Conservation (phyloP, 2,888 invertebrate species). For the Ennomos fuscantarius region DNA sequence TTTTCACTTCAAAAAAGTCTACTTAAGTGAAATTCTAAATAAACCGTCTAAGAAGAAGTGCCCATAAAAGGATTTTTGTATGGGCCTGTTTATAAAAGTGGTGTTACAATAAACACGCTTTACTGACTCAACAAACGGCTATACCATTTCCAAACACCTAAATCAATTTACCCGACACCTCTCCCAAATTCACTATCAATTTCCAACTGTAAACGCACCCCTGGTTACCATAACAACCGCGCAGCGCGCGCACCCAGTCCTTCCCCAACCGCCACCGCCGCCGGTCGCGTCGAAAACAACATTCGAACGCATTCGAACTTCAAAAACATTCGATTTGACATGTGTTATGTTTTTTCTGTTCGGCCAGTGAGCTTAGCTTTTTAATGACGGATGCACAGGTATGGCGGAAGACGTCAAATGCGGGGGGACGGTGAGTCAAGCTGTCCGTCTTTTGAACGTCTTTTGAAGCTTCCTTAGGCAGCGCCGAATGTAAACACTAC, state of each 20-base stretch:
- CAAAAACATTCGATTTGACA: conserved; percentile 17
- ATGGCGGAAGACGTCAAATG: conserved; percentile 72
- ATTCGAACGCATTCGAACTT: conserved; percentile 39
- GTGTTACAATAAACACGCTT: no score
- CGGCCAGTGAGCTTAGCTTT: conserved; percentile 19
- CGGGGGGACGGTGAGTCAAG: conserved; percentile 66
- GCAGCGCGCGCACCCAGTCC: conserved; percentile 81
- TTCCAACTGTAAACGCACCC: conserved; percentile 26
- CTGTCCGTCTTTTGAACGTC: no score
- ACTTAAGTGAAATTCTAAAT: no score
- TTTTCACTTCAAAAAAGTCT: no score
- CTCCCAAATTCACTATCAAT: conserved; percentile 12
- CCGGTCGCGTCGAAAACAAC: conserved; percentile 63
- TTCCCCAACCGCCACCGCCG: conserved; percentile 51
- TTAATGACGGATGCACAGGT: conserved; percentile 34
- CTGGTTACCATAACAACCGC: conserved; percentile 65
- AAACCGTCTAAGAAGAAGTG: no score
- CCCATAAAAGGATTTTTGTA: no score
- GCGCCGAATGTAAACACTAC: conserved; percentile 16
- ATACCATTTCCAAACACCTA: conserved; percentile 8
- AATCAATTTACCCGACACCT: conserved; percentile 5
- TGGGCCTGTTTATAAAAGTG: no score
- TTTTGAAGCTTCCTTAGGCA: not conserved
- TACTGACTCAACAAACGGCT: not conserved
- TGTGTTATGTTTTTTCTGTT: conserved; percentile 6